A percentile compares a stretch with the other conserved stretches of the same genome.
Evolutionary conservation across 2,888 invertebrate species (phyloP).

Genomic region (Adineta ricciae): DNA sequence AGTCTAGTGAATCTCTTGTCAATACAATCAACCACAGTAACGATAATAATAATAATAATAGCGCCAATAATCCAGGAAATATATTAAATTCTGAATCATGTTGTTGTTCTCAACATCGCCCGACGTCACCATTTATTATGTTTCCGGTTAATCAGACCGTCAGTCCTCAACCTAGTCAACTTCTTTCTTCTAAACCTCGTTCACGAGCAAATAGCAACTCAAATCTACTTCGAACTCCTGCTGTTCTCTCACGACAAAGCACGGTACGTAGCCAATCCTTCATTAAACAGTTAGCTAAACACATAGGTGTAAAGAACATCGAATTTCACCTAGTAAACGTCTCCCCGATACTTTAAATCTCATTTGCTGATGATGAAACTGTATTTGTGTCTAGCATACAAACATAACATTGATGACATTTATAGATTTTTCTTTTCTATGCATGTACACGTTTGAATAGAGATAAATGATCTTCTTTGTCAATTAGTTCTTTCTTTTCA

Average conservation of each 20-base stretch:
- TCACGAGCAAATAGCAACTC: not conserved
- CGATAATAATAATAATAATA: not conserved
- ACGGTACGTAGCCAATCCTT: not conserved
- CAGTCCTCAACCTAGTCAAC: not conserved
- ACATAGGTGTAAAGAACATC: not conserved
- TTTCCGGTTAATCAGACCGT: not conserved
- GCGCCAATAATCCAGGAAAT: not conserved
- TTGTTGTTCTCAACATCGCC: not conserved
- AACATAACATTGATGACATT: not conserved
- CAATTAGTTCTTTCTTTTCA: not conserved
- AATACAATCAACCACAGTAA: not conserved
- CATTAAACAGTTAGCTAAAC: not conserved
- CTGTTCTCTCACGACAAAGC: not conserved
- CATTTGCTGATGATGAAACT: not conserved
- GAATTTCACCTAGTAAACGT: not conserved
- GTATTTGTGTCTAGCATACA: not conserved
- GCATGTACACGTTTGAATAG: not conserved
- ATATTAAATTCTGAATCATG: not conserved
- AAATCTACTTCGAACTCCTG: not conserved
- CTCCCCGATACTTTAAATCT: not conserved
- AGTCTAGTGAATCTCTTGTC: not conserved
- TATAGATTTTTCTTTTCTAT: not conserved
- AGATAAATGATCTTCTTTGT: not conserved
- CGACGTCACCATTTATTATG: not conserved
- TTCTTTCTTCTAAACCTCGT: not conserved